These are phyloP conservation scores for Sprattus sprattus DNA, from an alignment of 2,113 vertebrate genomes.

Conservation along the genomic window DNA sequence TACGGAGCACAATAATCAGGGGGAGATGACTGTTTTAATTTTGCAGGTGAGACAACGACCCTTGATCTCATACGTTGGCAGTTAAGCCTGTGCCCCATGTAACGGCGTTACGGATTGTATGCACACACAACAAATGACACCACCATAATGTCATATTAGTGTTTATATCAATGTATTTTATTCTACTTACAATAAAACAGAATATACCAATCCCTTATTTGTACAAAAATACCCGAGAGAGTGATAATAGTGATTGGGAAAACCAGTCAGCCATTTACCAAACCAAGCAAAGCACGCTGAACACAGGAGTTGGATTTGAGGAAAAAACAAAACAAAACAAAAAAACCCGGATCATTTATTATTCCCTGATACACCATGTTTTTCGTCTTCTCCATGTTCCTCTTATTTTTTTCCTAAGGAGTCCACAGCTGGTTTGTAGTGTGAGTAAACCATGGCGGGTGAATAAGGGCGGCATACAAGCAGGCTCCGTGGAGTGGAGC, in stretches of 20 bases:
- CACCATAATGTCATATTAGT: not conserved
- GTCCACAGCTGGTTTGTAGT: conserved; percentile 5
- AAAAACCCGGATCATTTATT: not conserved
- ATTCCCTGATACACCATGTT: conserved; percentile 9
- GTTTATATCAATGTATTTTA: conserved; percentile 12
- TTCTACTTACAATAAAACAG: conserved; percentile 15
- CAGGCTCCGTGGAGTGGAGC: too few species aligned
- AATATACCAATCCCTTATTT: conserved; percentile 12
- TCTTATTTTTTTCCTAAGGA: not conserved
- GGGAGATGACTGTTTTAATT: too few species aligned
- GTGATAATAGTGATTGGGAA: conserved; percentile 12
- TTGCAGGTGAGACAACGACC: too few species aligned
- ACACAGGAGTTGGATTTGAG: not conserved
- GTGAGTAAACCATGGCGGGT: not conserved
- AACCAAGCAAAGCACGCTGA: not conserved
- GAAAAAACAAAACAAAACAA: not conserved
- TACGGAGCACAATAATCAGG: too few species aligned
- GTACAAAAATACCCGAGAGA: conserved; percentile 16
- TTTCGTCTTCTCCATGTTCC: not conserved
- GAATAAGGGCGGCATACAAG: too few species aligned
- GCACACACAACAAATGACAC: not conserved
- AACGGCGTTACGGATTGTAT: too few species aligned
- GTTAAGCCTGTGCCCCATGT: too few species aligned
- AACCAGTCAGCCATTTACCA: conserved; percentile 16
- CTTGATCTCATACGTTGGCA: too few species aligned